Percentiles rank a stretch among this genome's conserved stretches.
Conservation (phyloP, 1,140 invertebrate genomes). For the Ganaspis sp. region DNA sequence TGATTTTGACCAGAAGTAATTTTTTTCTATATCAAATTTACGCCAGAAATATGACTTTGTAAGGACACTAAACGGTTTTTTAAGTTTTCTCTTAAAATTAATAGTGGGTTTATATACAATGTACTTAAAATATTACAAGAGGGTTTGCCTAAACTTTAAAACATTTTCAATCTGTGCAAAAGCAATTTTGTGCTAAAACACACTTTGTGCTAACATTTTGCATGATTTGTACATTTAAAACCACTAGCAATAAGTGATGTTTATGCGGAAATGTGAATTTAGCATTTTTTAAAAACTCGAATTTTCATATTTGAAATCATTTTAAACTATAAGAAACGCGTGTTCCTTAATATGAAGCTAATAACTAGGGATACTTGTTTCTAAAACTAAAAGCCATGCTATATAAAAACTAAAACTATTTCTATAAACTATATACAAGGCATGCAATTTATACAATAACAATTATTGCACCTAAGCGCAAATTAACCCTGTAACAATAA, state of each 20-base stretch:
- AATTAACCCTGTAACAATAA: slow-evolving; percentile 9
- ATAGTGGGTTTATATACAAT: background rate
- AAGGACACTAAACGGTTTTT: background rate
- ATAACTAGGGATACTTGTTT: slow-evolving; percentile 20
- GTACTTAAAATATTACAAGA: background rate
- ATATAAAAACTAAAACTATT: slow-evolving; percentile 30
- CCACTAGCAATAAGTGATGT: no score
- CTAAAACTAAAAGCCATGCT: slow-evolving; percentile 1
- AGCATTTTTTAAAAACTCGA: no score
- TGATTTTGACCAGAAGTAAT: background rate
- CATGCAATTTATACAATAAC: slow-evolving; percentile 35
- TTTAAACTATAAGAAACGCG: no score
- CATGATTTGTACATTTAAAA: no score
- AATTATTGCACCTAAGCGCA: slow-evolving; percentile 7
- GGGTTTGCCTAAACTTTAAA: background rate
- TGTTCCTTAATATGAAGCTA: background rate
- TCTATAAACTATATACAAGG: slow-evolving; percentile 1
- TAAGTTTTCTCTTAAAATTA: background rate
- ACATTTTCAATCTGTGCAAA: background rate
- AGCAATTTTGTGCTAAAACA: background rate
- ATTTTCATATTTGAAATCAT: background rate
- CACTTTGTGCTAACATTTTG: background rate
- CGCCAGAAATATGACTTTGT: background rate
- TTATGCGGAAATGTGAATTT: no score
- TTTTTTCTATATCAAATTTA: background rate